Percentiles rank a stretch among this genome's conserved stretches.
These are phyloP conservation scores for Aromia moschata DNA, from an alignment of 2,888 invertebrate species.

Conservation along the genomic window DNA sequence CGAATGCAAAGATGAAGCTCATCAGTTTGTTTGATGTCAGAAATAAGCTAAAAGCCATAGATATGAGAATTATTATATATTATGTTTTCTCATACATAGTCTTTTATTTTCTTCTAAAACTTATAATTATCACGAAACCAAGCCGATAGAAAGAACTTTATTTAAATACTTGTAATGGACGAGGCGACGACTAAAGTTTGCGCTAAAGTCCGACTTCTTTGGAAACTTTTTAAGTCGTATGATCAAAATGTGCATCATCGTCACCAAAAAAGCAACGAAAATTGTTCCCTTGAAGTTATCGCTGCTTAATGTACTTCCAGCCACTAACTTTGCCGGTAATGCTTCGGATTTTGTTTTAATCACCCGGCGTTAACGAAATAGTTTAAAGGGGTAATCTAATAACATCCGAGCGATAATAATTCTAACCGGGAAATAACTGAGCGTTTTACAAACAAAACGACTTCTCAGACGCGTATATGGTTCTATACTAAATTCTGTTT, in stretches of 20 bases:
- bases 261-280: neutral
- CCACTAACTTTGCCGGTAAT: constrained; percentile 14
- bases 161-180: constrained; percentile 8
- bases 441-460: neutral
- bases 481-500: no score
- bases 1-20: no score
- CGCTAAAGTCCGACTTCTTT: neutral
- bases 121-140: constrained; percentile 9
- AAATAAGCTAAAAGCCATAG: no score
- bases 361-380: neutral
- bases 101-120: neutral
- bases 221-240: constrained; percentile 19
- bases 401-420: constrained; percentile 15
- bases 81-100: neutral
- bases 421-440: neutral
- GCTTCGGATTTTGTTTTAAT: constrained; percentile 3
- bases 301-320: constrained; percentile 11
- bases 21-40: no score
- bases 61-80: no score
- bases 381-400: constrained; percentile 8
- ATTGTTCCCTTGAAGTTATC: constrained; percentile 13
- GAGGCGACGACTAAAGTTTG: constrained; percentile 7
- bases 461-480: neutral
- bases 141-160: neutral
- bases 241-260: constrained; percentile 17